Evolutionary conservation across 2,113 vertebrate genomes (phyloP).

Genomic region (Eurystomus gularis): DNA sequence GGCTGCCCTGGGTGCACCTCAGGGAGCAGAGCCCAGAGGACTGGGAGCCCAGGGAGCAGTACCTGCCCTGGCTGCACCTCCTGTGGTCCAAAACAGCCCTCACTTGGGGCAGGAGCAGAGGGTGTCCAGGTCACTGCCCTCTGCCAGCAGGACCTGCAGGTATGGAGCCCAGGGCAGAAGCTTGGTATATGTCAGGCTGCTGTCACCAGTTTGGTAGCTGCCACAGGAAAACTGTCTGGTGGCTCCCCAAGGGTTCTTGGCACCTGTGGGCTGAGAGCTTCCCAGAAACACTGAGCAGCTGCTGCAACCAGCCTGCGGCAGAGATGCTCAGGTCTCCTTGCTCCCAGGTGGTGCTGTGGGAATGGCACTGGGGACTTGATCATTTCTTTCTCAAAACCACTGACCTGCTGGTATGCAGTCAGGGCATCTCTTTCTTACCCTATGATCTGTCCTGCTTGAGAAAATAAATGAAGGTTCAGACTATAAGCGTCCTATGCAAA

Average conservation of each 20-base stretch:
- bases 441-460: not conserved
- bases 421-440: not conserved
- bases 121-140: not conserved
- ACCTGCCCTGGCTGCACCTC: not conserved
- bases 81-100: not conserved
- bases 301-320: fast-evolving
- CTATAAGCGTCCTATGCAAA: too few relatives aligned
- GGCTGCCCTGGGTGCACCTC: not conserved
- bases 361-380: not conserved
- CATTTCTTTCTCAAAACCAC: not conserved
- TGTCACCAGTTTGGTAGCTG: fast-evolving
- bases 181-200: fast-evolving
- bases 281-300: not conserved
- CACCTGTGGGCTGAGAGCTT: not conserved
- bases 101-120: not conserved
- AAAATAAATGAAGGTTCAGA: not conserved
- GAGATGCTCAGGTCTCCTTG: not conserved
- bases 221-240: not conserved
- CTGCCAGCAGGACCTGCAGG: not conserved
- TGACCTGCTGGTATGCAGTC: not conserved
- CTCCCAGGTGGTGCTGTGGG: not conserved
- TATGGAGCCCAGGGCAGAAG: not conserved
- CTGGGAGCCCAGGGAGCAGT: too few relatives aligned
- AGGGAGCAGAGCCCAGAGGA: not conserved
- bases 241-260: fast-evolving